These are phyloP conservation scores for Hydrolagus colliei DNA, from an alignment of 2,797 vertebrate genomes.

Conservation along the genomic window DNA sequence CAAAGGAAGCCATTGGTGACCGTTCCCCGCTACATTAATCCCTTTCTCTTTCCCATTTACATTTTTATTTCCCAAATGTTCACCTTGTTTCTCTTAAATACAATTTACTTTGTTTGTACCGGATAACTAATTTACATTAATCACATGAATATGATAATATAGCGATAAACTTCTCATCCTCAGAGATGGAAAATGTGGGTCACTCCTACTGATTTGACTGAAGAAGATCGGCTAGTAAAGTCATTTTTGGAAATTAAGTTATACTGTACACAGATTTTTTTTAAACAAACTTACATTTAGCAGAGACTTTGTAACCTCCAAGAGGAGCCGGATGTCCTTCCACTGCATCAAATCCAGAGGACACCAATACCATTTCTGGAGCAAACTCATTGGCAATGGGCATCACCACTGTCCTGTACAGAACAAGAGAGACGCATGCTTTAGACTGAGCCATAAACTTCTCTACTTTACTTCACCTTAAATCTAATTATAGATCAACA, in stretches of 20 bases:
- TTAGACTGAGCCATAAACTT: slow-evolving; percentile 3
- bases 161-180: neutral
- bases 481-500: neutral
- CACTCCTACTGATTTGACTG: slow-evolving; percentile 23
- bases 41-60: too few relatives aligned
- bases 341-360: slow-evolving; percentile 85
- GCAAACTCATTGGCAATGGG: slow-evolving; percentile 87
- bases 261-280: neutral
- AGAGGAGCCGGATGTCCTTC: slow-evolving; percentile 85
- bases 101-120: too few relatives aligned
- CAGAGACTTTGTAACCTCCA: slow-evolving; percentile 84
- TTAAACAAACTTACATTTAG: slow-evolving; percentile 74
- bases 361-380: slow-evolving; percentile 87
- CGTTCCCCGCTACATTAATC: too few relatives aligned
- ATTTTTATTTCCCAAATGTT: too few relatives aligned
- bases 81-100: too few relatives aligned
- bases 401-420: slow-evolving; percentile 82
- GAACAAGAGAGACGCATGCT: neutral
- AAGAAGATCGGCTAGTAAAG: neutral
- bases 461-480: too few relatives aligned
- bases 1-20: too few relatives aligned
- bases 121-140: too few relatives aligned
- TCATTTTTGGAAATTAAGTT: neutral
- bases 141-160: too few relatives aligned
- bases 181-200: neutral